Evolutionary conservation across 1,140 invertebrate genomes (phyloP), one percentile per base, ranked within the genome.

Genomic region (Harlomillsia oculata): DNA sequence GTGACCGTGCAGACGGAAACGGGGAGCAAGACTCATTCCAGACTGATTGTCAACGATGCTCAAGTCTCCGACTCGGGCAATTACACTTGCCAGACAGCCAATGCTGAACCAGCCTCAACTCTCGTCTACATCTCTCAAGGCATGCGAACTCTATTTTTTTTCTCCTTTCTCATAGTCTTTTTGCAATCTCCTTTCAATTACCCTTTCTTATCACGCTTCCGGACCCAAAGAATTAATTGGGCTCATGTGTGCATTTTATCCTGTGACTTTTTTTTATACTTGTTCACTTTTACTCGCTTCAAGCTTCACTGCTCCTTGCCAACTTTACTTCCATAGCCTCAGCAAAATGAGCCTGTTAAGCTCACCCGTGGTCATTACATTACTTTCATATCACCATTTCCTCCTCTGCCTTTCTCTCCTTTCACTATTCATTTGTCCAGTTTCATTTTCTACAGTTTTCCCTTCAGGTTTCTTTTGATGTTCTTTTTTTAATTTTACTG

Each of bases 81-180:
- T 74, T 92, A 92, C 69, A 90, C 87, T 40, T 92, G 88, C 29
- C 48, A 53, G 41, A 65, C 64, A 28, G 53, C 85, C 62, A 89
- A 91, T 70, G 89, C 87, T 53, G 86, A 90, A 69, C 81, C 86
- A 39, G 86, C 87, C 50, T 88, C 83, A 62, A 89, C 89, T 70
- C 86, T 82, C 68, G 87, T 92, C 58, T 89, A 89, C 69, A 87
- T 92, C 58, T 87, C 87, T 20, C 86, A 90, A 84, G 87, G 88
- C 82, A 57, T 25, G 9, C 20, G 20, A 11, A 43, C 11, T 20
- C 20, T 8, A 11, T 8, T 8, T 18, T 18, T 43, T 43, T 20
- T 43, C 40, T 20, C 20, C n/a, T n/a, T n/a, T n/a, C n/a, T n/a
- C n/a, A n/a, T 20, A 18, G 21, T 48, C 5, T 32, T 41, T 41